Conservation (phyloP, 1,140 invertebrate species). For the Copidosoma floridanum region DNA sequence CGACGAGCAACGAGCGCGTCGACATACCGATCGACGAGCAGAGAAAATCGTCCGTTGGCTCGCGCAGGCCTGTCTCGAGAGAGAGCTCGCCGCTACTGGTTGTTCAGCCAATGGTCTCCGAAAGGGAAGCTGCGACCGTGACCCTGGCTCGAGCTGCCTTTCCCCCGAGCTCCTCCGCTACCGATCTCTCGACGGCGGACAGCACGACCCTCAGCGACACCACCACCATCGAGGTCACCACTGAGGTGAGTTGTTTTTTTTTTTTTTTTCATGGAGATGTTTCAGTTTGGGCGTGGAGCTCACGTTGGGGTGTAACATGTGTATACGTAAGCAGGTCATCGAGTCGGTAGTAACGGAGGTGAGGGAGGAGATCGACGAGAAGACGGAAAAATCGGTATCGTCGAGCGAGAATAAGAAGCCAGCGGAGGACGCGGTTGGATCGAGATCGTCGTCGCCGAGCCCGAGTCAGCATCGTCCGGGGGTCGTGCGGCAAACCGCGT, state of each 20-base stretch:
- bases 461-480: constrained; percentile 24
- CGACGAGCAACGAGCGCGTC: constrained; percentile 35
- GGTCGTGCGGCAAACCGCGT: constrained; percentile 44
- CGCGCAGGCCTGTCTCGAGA: not conserved
- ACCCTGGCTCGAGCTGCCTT: constrained; percentile 5
- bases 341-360: no score
- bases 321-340: no score
- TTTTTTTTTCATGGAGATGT: no score
- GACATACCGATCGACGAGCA: not conserved
- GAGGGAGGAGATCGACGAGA: no score
- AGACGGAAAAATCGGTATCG: no score
- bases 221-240: not conserved
- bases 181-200: not conserved
- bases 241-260: constrained; percentile 2
- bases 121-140: not conserved
- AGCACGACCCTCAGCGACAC: not conserved
- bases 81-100: constrained; percentile 14
- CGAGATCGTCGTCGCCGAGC: constrained; percentile 41
- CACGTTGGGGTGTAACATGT: no score
- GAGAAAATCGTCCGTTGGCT: not conserved
- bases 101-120: not conserved
- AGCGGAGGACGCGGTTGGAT: not conserved
- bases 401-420: not conserved
- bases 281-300: no score
- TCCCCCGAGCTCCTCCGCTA: not conserved